phyloP scores from a whole-genome alignment of 2,797 vertebrate species.

The Poecilia picta region DNA sequence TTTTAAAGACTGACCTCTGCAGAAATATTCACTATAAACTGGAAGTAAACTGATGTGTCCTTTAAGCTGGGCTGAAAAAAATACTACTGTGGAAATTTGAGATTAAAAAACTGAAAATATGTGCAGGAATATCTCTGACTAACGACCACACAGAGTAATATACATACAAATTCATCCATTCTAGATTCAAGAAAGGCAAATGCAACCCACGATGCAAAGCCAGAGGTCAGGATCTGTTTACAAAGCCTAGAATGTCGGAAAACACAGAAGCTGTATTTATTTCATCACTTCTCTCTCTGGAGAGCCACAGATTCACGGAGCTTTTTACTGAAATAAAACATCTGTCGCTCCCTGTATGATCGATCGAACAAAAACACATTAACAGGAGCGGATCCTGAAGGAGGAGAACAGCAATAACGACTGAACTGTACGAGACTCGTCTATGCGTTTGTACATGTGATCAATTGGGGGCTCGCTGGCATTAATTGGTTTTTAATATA shows the following conservation, averaged over 20 bases:
- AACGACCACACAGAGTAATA: not conserved
- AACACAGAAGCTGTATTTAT: slow-evolving; percentile 47
- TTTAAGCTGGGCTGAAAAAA: not conserved
- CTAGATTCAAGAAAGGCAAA: not conserved
- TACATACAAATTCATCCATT: not conserved
- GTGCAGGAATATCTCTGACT: not conserved
- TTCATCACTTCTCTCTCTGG: slow-evolving; percentile 36
- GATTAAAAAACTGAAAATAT: not conserved
- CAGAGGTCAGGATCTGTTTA: not conserved
- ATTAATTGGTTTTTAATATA: slow-evolving; percentile 37
- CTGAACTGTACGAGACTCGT: slow-evolving; percentile 2
- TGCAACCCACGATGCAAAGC: not conserved
- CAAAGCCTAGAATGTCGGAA: slow-evolving; percentile 34
- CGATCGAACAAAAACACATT: slow-evolving; percentile 56
- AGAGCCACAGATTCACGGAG: slow-evolving; percentile 30
- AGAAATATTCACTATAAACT: not conserved
- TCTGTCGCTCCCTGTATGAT: slow-evolving; percentile 58
- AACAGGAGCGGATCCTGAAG: slow-evolving; percentile 44
- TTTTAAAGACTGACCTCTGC: not conserved
- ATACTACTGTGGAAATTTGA: not conserved
- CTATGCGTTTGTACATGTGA: slow-evolving; percentile 45
- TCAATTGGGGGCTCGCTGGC: slow-evolving; percentile 51
- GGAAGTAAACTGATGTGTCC: not conserved
- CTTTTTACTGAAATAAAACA: slow-evolving; percentile 67
- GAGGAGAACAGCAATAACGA: slow-evolving; percentile 50